Evolutionary conservation across 2,797 vertebrate species (phyloP).

Genomic region (Astyanax mexicanus): DNA sequence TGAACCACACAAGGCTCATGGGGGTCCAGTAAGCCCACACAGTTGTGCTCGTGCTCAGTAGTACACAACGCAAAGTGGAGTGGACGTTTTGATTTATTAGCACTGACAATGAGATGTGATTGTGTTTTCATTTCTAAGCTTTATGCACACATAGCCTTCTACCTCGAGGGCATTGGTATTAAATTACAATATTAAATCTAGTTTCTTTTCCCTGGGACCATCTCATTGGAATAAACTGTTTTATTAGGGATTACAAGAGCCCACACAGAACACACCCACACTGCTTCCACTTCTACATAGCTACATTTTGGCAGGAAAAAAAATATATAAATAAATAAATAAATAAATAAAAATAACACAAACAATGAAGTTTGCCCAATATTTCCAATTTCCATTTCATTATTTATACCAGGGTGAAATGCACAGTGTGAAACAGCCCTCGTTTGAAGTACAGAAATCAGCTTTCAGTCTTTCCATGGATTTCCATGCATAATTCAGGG

Average conservation of each 20-base stretch:
- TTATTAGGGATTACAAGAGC: slow-evolving; percentile 21
- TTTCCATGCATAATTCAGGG: slow-evolving; percentile 25
- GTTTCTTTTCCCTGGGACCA: not conserved
- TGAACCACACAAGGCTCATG: slow-evolving; percentile 25
- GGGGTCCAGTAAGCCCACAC: slow-evolving; percentile 30
- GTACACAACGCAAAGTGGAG: slow-evolving; percentile 21
- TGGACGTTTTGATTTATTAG: slow-evolving; percentile 34
- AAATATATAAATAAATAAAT: no score
- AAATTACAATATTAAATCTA: slow-evolving; percentile 19
- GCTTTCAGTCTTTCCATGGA: slow-evolving; percentile 10
- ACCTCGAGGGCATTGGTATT: slow-evolving; percentile 1
- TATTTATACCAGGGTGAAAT: slow-evolving; percentile 24
- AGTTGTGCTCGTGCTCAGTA: slow-evolving; percentile 17
- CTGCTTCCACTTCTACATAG: not conserved
- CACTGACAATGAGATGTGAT: slow-evolving; percentile 43
- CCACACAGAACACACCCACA: not conserved
- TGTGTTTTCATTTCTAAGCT: slow-evolving; percentile 40
- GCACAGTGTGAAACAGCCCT: not conserved
- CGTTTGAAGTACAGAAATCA: slow-evolving; percentile 26
- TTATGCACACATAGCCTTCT: not conserved
- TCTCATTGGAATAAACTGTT: slow-evolving; percentile 19
- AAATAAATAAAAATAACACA: no score
- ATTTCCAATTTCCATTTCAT: slow-evolving; percentile 38
- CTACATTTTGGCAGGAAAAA: not conserved
- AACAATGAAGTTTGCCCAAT: not conserved